phyloP scores from a whole-genome alignment of 1,140 invertebrate genomes.

The Pogonomyrmex barbatus region DNA sequence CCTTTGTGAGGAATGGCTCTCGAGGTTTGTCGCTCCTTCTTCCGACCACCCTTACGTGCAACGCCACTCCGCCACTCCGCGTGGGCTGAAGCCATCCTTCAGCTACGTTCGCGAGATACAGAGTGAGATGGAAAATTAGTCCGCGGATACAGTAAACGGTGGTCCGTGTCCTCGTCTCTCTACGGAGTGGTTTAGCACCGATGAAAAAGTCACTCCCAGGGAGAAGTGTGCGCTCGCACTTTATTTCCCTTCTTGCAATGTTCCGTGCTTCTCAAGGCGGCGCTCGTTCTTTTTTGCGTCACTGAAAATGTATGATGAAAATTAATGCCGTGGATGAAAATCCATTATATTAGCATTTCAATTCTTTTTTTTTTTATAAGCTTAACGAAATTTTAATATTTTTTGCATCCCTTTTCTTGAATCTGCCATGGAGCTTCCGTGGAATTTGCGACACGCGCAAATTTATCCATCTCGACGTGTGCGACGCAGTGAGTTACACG shows the following conservation, averaged over 20 bases:
- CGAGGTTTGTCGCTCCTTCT: constrained; percentile 55
- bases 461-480: constrained; percentile 59
- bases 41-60: constrained; percentile 26
- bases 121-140: constrained; percentile 72
- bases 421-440: neutral
- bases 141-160: constrained; percentile 61
- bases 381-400: neutral
- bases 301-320: neutral
- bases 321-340: constrained; percentile 9
- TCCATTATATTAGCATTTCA: neutral
- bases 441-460: constrained; percentile 43
- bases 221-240: constrained; percentile 48
- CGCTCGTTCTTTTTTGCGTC: constrained; percentile 12
- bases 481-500: constrained; percentile 52
- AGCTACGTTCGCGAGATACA: constrained; percentile 36
- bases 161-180: constrained; percentile 47
- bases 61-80: constrained; percentile 62
- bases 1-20: constrained; percentile 70
- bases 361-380: neutral
- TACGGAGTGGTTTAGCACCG: constrained; percentile 59
- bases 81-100: constrained; percentile 29
- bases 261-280: constrained; percentile 61
- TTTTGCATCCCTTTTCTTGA: neutral
- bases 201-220: constrained; percentile 43
- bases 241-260: constrained; percentile 65